Conservation (phyloP, 2,113 vertebrate species). For the Boulengeromyrus knoepffleri region DNA sequence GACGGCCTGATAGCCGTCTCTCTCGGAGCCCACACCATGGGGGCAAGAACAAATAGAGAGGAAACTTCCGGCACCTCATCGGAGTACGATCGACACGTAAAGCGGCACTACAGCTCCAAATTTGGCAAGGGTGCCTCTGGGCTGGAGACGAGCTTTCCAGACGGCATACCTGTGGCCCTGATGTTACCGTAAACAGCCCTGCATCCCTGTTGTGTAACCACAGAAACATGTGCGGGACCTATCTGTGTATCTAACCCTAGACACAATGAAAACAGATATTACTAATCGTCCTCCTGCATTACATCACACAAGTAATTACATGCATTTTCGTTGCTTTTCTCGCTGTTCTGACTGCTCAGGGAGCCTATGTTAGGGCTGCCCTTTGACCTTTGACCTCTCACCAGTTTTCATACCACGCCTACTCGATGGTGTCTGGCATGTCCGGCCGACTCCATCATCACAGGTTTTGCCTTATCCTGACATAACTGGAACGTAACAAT, state of each 20-base stretch:
- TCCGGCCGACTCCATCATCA: background rate
- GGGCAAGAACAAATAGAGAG: background rate
- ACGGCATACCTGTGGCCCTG: background rate
- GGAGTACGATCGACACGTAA: background rate
- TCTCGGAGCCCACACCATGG: background rate
- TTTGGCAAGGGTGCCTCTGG: background rate
- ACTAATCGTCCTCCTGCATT: background rate
- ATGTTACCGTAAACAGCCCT: background rate
- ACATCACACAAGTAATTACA: background rate
- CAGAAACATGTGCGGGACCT: background rate
- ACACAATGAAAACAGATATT: background rate
- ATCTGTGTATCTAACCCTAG: background rate
- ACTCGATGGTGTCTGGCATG: too few relatives aligned
- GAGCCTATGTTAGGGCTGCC: background rate
- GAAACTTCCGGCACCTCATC: background rate
- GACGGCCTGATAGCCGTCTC: conserved; percentile 17
- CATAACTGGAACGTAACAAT: background rate
- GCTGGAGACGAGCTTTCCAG: too few relatives aligned
- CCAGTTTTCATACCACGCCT: background rate
- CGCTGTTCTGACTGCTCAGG: background rate
- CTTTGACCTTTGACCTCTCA: background rate
- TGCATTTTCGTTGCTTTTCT: background rate
- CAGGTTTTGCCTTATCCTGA: background rate
- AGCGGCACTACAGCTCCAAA: background rate
- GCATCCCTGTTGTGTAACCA: background rate